Evolutionary conservation across 2,797 vertebrate species (phyloP), one percentile per base, ranked within the genome.

Genomic region (Emydoidea blandingii): DNA sequence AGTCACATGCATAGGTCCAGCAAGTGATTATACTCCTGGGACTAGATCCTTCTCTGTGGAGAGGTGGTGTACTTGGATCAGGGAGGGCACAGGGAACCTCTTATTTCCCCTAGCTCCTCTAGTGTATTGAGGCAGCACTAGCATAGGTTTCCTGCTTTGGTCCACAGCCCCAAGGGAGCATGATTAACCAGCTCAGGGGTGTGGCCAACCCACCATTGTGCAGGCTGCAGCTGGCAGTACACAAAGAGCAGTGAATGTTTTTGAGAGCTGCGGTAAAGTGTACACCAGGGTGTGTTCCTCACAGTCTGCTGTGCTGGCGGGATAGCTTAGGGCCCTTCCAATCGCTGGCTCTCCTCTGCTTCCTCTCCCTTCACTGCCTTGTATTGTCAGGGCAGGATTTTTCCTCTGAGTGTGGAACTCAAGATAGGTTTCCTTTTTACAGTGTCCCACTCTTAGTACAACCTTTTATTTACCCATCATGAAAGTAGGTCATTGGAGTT

Each of bases 121-220:
- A 19, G 47, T 78, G 3, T 68, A 6, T 6, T 65, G 86, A 86
- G 62, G 27, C 78, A 72, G 19, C 5, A 72, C 9, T 21, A 2
- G 57, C 5, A 57, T 27, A 59, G 57, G 29, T 31, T 59, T 59
- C 29, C 57, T 56, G 86, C 27, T 9, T 72, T 72, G n/a, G 16
- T 21, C 53, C 57, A 0, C 9, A 90, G 53, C 84, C 94, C 44
- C 27, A 12, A 50, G 78, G 82, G 82, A 86, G 85, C 81, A 87
- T 54, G 88, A 80, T 68, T 65, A 85, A 10, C 54, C 91, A 90
- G 79, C 82, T 87, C 62, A 62, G n/a, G 50, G n/a, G 57, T 81
- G n/a, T 44, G 57, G 44, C 78, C 84, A 85, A 72, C 49, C 44
- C 49, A 25, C 12, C 29, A 0, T 86, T 86, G 65, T 79, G 19